A percentile compares a stretch with the other conserved stretches of the same genome.
phyloP scores from a whole-genome alignment of 2,113 vertebrate genomes.

The Gasterosteus aculeatus region DNA sequence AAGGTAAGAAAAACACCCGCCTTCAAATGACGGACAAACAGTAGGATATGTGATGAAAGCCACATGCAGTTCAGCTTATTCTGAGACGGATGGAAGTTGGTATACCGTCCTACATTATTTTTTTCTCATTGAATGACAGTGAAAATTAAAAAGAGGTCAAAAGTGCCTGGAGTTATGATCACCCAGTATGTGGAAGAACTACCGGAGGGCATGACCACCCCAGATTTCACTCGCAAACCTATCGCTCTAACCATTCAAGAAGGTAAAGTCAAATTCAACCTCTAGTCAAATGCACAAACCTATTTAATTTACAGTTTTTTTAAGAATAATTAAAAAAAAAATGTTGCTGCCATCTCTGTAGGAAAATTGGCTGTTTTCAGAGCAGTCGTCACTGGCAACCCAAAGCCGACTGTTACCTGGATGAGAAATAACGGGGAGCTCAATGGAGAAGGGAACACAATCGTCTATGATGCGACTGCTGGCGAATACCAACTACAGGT shows the following conservation, averaged over 20 bases:
- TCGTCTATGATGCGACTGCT: slow-evolving; percentile 27
- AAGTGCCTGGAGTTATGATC: slow-evolving; percentile 83
- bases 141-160: slow-evolving; percentile 80
- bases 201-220: slow-evolving; percentile 81
- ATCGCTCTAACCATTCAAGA: slow-evolving; percentile 86
- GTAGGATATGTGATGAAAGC: background rate
- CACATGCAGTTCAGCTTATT: background rate
- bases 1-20: slow-evolving; percentile 60
- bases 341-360: slow-evolving; percentile 48
- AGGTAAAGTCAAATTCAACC: slow-evolving; percentile 76
- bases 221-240: slow-evolving; percentile 87
- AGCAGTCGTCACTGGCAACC: slow-evolving; percentile 84
- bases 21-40: background rate
- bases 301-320: background rate
- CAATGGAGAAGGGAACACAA: slow-evolving; percentile 74
- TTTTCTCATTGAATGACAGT: slow-evolving; percentile 53
- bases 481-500: slow-evolving; percentile 87
- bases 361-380: slow-evolving; percentile 87
- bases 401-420: slow-evolving; percentile 85
- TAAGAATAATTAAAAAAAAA: background rate
- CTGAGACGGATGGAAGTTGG: background rate
- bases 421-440: slow-evolving; percentile 71
- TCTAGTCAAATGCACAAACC: background rate
- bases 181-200: slow-evolving; percentile 84
- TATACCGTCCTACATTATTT: background rate